Evolutionary conservation across 2,888 invertebrate genomes (phyloP).

Genomic region (Morpho helenor): DNA sequence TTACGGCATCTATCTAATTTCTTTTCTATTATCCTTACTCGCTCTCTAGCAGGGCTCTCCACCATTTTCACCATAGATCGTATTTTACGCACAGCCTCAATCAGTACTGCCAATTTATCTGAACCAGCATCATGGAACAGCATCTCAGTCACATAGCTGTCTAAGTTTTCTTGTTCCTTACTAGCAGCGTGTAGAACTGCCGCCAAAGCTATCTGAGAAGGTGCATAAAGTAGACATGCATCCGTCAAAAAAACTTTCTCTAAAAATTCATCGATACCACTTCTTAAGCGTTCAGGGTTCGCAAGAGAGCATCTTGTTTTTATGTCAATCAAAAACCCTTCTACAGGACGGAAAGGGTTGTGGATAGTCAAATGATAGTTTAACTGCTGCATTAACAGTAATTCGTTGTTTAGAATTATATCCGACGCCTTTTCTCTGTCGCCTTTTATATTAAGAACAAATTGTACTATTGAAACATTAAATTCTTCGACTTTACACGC

Average conservation of each 20-base stretch:
- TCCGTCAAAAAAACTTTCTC: slow-evolving; percentile 94
- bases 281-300: slow-evolving; percentile 91
- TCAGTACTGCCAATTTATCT: slow-evolving; percentile 88
- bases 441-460: slow-evolving; percentile 95
- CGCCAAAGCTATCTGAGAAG: slow-evolving; percentile 96
- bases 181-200: slow-evolving; percentile 94
- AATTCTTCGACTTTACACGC: slow-evolving; percentile 99
- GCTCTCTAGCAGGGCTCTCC: slow-evolving; percentile 84
- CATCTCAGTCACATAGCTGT: slow-evolving; percentile 94
- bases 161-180: slow-evolving; percentile 92
- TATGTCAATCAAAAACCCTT: slow-evolving; percentile 97
- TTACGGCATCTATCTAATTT: slow-evolving; percentile 95
- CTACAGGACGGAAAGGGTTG: slow-evolving; percentile 96
- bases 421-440: slow-evolving; percentile 95
- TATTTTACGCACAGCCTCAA: slow-evolving; percentile 95
- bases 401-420: slow-evolving; percentile 95
- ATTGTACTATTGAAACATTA: slow-evolving; percentile 97
- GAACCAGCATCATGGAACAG: slow-evolving; percentile 86
- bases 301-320: slow-evolving; percentile 90
- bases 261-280: slow-evolving; percentile 92
- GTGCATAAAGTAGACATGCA: slow-evolving; percentile 94
- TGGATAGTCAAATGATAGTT: slow-evolving; percentile 97
- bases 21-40: slow-evolving; percentile 87
- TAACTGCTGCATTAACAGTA: slow-evolving; percentile 95
- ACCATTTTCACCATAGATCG: slow-evolving; percentile 91